Base-by-base conservation (phyloP, 2,888 invertebrate species). In the Phorcus lineatus region DNA sequence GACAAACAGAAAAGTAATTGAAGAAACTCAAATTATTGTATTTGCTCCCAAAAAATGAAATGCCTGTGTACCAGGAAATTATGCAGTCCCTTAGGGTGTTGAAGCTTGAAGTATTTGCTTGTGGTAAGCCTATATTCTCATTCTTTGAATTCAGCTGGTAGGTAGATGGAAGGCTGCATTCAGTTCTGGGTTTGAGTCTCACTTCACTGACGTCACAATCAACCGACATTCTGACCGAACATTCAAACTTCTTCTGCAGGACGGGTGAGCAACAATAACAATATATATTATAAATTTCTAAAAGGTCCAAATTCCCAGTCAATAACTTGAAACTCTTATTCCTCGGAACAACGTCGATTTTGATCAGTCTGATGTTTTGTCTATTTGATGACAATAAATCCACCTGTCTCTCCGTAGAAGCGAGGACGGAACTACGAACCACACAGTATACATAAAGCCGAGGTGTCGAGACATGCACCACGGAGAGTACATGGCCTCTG, bases 91-190 rank as follows among this genome's bases (percentile, higher is more conserved):
- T n/a, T n/a, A n/a, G n/a, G n/a, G n/a, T n/a, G n/a, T n/a, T n/a
- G n/a, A n/a, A n/a, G n/a, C n/a, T n/a, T n/a, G n/a, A n/a, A n/a
- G n/a, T n/a, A n/a, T n/a, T n/a, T n/a, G n/a, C n/a, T n/a, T n/a
- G n/a, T n/a, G n/a, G n/a, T n/a, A n/a, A n/a, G n/a, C n/a, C n/a
- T n/a, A n/a, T n/a, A n/a, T n/a, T n/a, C n/a, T n/a, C n/a, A n/a
- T n/a, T n/a, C n/a, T n/a, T n/a, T n/a, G n/a, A n/a, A n/a, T 77
- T 0, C 76, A 86, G 86, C 28, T 86, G 79, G 55, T 24, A 17
- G 85, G 86, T 0, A 75, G 47, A 19, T 86, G 86, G 86, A 84
- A 77, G 47, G 79, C 82, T 17, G 81, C 81, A 36, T 80, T 78
- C 11, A 79, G 75, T 3, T 79, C 80, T n/a, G 81, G 75, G 28